Evolutionary conservation across 1,140 invertebrate species (phyloP).

Genomic region (Pemphigus obesinymphae): DNA sequence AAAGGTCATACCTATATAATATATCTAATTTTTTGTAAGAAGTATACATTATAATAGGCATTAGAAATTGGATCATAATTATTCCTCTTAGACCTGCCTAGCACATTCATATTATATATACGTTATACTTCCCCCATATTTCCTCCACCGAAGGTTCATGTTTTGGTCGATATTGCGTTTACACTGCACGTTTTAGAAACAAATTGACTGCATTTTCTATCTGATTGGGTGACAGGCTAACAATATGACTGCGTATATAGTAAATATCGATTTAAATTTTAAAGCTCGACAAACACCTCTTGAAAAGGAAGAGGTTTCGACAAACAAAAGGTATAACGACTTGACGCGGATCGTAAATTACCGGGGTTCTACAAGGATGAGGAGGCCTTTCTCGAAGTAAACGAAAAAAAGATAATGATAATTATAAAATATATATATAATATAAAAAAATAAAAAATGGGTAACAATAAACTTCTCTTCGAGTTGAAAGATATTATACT

Average conservation of each 20-base stretch:
- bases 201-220: constrained; percentile 17
- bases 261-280: constrained; percentile 20
- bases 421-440: too few species aligned
- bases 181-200: not conserved
- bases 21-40: too few species aligned
- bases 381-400: too few species aligned
- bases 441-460: not conserved
- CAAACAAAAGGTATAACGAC: constrained; percentile 11
- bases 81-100: too few species aligned
- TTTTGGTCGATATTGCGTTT: constrained; percentile 16
- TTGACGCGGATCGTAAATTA: not conserved
- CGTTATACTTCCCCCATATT: not conserved
- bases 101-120: not conserved
- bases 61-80: constrained; percentile 4
- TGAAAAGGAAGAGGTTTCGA: not conserved
- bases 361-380: not conserved
- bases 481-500: too few species aligned
- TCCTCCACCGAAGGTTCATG: not conserved
- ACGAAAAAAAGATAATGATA: not conserved
- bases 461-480: not conserved
- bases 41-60: too few species aligned
- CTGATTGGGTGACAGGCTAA: not conserved
- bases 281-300: constrained; percentile 14
- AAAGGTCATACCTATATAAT: too few species aligned
- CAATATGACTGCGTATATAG: not conserved